Conservation (phyloP, 2,888 invertebrate species). For the Pheosia tremula region DNA sequence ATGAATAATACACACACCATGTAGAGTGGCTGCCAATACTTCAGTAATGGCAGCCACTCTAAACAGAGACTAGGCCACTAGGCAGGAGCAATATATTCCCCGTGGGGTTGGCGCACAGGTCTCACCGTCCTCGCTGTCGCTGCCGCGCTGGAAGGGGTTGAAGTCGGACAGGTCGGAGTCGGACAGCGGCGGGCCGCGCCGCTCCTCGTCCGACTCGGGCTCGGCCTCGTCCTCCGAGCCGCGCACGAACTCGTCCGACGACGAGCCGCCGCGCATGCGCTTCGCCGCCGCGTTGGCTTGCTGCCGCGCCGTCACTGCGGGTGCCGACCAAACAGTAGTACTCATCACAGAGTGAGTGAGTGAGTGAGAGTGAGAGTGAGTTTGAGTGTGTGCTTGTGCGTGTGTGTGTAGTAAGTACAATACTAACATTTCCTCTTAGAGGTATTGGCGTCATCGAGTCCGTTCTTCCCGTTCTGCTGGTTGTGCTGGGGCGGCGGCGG, state of each 20-base stretch:
- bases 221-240: constrained; percentile 84
- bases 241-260: constrained; percentile 87
- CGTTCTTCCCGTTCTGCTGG: constrained; percentile 55
- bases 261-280: constrained; percentile 85
- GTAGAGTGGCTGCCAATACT: too few relatives aligned
- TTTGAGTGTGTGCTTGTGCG: too few relatives aligned
- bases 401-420: not conserved
- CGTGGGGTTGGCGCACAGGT: not conserved
- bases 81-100: too few relatives aligned
- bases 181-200: constrained; percentile 39
- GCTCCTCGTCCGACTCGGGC: constrained; percentile 57
- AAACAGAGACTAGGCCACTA: too few relatives aligned
- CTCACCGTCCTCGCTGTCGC: constrained; percentile 90
- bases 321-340: not conserved
- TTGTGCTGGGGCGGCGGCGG: constrained; percentile 46
- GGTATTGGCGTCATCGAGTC: constrained; percentile 54
- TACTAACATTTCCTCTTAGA: constrained; percentile 74
- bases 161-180: constrained; percentile 88
- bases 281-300: constrained; percentile 74
- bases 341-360: too few relatives aligned
- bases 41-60: too few relatives aligned
- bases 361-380: too few relatives aligned
- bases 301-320: constrained; percentile 69
- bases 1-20: too few relatives aligned
- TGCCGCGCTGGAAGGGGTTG: constrained; percentile 94